Conservation (phyloP, 2,113 vertebrate genomes). For the Etia nguti region DNA sequence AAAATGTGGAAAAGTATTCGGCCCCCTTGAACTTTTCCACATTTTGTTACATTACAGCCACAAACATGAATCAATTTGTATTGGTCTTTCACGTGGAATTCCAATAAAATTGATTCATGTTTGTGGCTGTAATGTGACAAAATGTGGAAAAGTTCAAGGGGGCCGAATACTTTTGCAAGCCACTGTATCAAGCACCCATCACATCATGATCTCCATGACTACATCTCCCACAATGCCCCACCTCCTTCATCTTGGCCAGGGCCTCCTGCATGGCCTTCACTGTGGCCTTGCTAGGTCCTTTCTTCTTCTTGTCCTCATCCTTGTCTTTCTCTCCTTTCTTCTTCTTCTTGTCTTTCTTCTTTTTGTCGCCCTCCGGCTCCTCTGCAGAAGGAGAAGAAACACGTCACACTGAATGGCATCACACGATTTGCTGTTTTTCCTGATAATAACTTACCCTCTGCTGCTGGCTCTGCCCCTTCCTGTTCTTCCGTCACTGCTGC, state of each 20-base stretch:
- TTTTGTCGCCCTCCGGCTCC: slow-evolving; percentile 90
- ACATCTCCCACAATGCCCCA: slow-evolving; percentile 20
- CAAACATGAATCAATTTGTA: too few species aligned
- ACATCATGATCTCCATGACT: neutral
- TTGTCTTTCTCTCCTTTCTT: slow-evolving; percentile 80
- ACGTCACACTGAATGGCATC: neutral
- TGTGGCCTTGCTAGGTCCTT: slow-evolving; percentile 92
- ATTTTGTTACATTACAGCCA: too few species aligned
- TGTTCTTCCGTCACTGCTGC: slow-evolving; percentile 67
- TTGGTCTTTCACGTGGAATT: too few species aligned
- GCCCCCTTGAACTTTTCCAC: too few species aligned
- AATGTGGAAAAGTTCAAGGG: too few species aligned
- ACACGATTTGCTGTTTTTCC: neutral
- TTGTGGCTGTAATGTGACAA: too few species aligned
- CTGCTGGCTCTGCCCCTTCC: slow-evolving; percentile 68
- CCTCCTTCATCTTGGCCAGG: slow-evolving; percentile 90
- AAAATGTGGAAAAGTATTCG: too few species aligned
- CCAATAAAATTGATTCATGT: too few species aligned
- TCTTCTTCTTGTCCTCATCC: slow-evolving; percentile 94
- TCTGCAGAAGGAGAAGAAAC: slow-evolving; percentile 35
- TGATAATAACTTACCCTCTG: slow-evolving; percentile 74
- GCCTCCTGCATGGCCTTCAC: slow-evolving; percentile 99
- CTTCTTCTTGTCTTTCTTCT: slow-evolving; percentile 97
- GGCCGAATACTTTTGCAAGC: too few species aligned
- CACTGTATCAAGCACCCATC: neutral